Conservation (phyloP, 2,113 vertebrate genomes). For the Odocoileus virginianus region DNA sequence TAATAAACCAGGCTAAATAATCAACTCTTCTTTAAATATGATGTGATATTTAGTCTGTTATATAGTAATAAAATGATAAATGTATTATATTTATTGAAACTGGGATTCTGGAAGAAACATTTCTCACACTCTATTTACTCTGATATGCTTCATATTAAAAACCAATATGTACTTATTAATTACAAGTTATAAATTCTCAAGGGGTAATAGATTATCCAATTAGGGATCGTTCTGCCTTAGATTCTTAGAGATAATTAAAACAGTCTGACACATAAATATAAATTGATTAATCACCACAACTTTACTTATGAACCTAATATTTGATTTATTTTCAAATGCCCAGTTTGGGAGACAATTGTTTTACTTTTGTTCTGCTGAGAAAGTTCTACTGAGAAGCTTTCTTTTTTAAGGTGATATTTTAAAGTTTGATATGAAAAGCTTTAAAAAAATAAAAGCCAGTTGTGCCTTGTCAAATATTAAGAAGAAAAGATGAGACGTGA, state of each 20-base stretch:
- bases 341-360: not conserved
- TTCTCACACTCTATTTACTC: not conserved
- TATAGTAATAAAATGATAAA: not conserved
- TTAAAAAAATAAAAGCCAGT: not conserved
- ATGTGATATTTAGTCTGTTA: not conserved
- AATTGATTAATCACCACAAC: constrained; percentile 28
- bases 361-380: not conserved
- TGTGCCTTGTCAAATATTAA: constrained; percentile 58
- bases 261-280: not conserved
- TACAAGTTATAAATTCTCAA: not conserved
- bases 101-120: not conserved
- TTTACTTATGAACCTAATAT: not conserved
- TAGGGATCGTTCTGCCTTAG: not conserved
- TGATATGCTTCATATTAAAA: not conserved
- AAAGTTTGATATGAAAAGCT: constrained; percentile 36
- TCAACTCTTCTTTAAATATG: not conserved
- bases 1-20: not conserved
- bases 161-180: not conserved
- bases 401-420: constrained; percentile 22
- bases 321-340: constrained; percentile 28
- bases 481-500: constrained; percentile 54
- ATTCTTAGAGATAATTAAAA: constrained; percentile 23
- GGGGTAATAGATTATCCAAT: constrained; percentile 30
- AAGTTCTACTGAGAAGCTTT: not conserved
- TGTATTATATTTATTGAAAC: not conserved